Conservation (phyloP, 2,888 invertebrate species). For the Sarcophaga caerulescens region DNA sequence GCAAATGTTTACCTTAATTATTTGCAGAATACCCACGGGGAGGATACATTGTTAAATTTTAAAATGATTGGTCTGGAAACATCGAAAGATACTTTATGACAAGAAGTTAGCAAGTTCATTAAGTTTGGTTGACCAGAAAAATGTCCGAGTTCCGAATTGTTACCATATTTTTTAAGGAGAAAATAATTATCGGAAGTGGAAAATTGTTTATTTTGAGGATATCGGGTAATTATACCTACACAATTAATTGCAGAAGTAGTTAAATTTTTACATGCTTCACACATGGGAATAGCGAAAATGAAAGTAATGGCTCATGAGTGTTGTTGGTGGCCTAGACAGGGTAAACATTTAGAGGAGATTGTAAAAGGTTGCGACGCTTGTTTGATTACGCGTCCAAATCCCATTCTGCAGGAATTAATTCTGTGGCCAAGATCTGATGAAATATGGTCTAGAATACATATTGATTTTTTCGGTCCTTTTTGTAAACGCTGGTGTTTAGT, state of each 20-base stretch:
- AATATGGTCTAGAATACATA: slow-evolving; percentile 37
- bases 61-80: not conserved
- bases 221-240: slow-evolving; percentile 48
- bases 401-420: slow-evolving; percentile 26
- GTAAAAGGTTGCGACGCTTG: not conserved
- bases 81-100: not conserved
- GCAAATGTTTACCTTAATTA: slow-evolving; percentile 5
- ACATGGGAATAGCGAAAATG: slow-evolving; percentile 60
- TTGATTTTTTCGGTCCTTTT: slow-evolving; percentile 23
- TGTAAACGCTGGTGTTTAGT: not conserved
- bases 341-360: not conserved
- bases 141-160: slow-evolving; percentile 19
- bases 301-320: too few species aligned
- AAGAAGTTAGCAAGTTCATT: slow-evolving; percentile 11
- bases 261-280: slow-evolving; percentile 61
- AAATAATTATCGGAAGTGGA: slow-evolving; percentile 47
- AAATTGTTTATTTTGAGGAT: slow-evolving; percentile 55
- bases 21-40: not conserved
- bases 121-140: slow-evolving; percentile 27
- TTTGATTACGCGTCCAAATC: not conserved
- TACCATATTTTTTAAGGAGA: slow-evolving; percentile 49
- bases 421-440: slow-evolving; percentile 6
- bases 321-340: not conserved
- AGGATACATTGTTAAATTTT: not conserved
- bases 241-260: slow-evolving; percentile 61